Evolutionary conservation across 2,113 vertebrate genomes (phyloP), one percentile per base, ranked within the genome.

Genomic region (Madoqua kirkii): DNA sequence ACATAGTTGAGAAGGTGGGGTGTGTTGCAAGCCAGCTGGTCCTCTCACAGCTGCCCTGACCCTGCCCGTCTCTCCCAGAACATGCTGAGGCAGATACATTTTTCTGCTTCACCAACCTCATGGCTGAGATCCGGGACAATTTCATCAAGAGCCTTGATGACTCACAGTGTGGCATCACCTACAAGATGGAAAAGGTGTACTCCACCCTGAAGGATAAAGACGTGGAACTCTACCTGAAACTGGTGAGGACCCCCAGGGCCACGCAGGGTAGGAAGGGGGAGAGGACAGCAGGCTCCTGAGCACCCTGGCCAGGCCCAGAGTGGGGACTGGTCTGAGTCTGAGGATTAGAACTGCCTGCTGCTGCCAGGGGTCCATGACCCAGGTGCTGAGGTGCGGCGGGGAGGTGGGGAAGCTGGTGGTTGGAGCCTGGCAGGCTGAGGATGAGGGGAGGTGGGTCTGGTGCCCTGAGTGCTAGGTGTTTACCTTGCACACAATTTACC

Each of bases 71-170:
- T 52, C 4, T 5, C 36, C 3, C 98, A 99, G 99, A 99, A 93
- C 99, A 99, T 0, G 99, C 99, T 0, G 99, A 99, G 96, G 99
- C 99, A 0, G 99, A 99, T 90, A 99, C 99, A 0, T 99, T 99
- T 98, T 99, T 99, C 98, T 99, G 99, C 97, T 99, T 99, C 98
- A 99, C 99, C 95, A 99, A 99, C 98, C 99, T 99, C 96, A 99
- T 99, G 99, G 99, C 99, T 0, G 99, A 99, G 99, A 99, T 99
- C 99, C 98, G 99, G 82, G 99, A 99, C 98, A 99, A 99, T 98
- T 99, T 99, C 99, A 99, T 99, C 98, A 99, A 99, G 98, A 99
- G 99, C 97, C 98, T 99, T 92, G 99, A 99, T 48, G 99, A 99
- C 98, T 99, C 99, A 0, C 99, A 99, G 98, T 99, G 99, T 40